phyloP scores from a whole-genome alignment of 2,113 vertebrate species.

The Strigops habroptila region DNA sequence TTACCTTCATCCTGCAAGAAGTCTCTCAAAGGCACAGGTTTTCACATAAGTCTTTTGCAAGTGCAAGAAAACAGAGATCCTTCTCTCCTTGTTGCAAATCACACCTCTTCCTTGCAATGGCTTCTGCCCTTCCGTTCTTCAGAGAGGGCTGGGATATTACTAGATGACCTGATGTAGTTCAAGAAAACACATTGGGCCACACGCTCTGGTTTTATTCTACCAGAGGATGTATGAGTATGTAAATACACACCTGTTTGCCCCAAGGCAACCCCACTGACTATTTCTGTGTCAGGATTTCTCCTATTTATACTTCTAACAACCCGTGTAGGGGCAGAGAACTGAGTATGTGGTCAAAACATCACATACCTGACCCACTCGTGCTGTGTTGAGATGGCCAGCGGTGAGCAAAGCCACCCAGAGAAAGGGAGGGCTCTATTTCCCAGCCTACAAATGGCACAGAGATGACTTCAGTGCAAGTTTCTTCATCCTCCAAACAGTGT shows the following conservation, averaged over 20 bases:
- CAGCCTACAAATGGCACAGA: neutral
- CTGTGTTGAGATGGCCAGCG: neutral
- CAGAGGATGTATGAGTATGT: neutral
- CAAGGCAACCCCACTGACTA: neutral
- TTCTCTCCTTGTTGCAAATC: neutral
- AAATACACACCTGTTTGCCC: neutral
- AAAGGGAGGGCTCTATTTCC: neutral
- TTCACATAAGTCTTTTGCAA: neutral
- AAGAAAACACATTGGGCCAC: neutral
- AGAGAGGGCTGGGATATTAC: neutral
- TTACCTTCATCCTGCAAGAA: neutral
- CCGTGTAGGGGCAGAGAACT: neutral
- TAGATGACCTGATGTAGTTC: neutral
- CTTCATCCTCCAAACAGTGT: neutral
- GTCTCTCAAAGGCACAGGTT: neutral
- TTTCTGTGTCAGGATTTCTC: neutral
- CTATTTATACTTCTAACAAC: neutral
- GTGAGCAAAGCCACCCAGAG: fast-evolving
- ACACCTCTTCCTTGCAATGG: neutral
- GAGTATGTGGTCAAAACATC: fast-evolving
- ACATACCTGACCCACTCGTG: neutral
- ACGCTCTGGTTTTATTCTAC: neutral
- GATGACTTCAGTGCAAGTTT: neutral
- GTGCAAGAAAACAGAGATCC: neutral
- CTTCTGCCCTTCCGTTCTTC: neutral